Base-by-base conservation (phyloP, 2,888 invertebrate species). In the Caradrina clavipalpis region DNA sequence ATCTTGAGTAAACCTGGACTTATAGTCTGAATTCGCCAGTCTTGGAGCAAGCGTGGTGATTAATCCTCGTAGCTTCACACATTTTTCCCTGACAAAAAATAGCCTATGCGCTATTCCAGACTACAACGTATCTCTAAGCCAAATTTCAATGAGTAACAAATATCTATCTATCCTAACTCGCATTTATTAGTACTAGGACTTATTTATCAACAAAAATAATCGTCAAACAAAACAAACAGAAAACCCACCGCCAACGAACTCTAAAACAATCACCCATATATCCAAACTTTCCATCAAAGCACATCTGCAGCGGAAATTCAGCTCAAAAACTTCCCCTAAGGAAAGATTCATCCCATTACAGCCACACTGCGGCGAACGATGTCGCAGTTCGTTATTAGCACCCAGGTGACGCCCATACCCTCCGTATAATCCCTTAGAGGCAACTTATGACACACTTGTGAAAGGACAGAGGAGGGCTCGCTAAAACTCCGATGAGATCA, bases 371-470 rank as follows among this genome's bases (percentile, higher is more conserved):
- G 77, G 77, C 55, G 45, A 54, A 71, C 51, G n/a, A 45, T 78
- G 63, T 64, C 78, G 54, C 68, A 78, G 65, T 76, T 71, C 66
- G 77, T 77, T 77, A 78, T 73, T 73, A 78, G 64, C 64, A 45
- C 66, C 26, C 76, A 77, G 76, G 76, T 77, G 78, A 51, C 64
- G 54, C 68, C 66, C 64, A 78, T 64, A 39, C 73, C 64, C 64
- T 61, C 55, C 64, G 51, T 66, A 62, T 76, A 62, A 76, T 73
- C 68, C 58, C 61, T 77, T 62, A 65, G 68, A 68, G 61, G 61
- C 63, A 73, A 64, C 78, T 77, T 78, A 78, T 77, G 62, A 63
- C 72, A 72, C 65, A 56, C 66, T 77, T 66, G 51, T 55, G 55
- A 45, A 55, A 64, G 59, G 61, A 61, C 58, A 62, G 54, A 63